Evolutionary conservation across 2,113 vertebrate genomes (phyloP).

Genomic region (Hippocampus mohnikei): DNA sequence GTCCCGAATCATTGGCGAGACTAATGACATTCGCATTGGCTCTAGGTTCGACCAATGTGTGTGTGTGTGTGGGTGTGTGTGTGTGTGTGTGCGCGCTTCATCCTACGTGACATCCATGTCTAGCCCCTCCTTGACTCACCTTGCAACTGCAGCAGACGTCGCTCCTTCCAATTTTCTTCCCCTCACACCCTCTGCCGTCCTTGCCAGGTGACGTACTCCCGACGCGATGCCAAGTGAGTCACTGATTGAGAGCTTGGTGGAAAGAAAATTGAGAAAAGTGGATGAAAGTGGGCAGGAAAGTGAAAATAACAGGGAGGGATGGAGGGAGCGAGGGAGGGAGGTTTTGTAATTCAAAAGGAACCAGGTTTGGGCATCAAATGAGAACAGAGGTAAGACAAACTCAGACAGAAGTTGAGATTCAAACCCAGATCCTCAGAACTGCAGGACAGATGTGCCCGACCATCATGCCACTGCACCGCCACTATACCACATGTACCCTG

Average conservation of each 20-base stretch:
- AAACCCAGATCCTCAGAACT: too few relatives aligned
- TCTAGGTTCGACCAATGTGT: slow-evolving; percentile 37
- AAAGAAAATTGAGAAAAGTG: background rate
- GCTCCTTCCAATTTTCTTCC: slow-evolving; percentile 24
- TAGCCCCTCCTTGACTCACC: slow-evolving; percentile 75
- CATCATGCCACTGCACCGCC: too few relatives aligned
- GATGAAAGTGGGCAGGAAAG: background rate
- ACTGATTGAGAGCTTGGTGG: background rate
- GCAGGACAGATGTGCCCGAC: too few relatives aligned
- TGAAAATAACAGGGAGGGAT: background rate
- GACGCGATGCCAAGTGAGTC: slow-evolving; percentile 9
- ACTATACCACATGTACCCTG: background rate
- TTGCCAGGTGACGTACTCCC: slow-evolving; percentile 51
- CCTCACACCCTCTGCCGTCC: slow-evolving; percentile 22
- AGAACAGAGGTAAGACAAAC: background rate
- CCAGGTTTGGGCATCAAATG: background rate
- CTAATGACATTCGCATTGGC: slow-evolving; percentile 44
- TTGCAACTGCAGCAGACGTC: slow-evolving; percentile 58
- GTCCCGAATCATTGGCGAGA: slow-evolving; percentile 43
- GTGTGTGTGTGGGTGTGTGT: slow-evolving; percentile 5
- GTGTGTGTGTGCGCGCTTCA: slow-evolving; percentile 20
- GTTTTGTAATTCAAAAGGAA: background rate
- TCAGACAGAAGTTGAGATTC: background rate
- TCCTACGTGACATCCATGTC: slow-evolving; percentile 70
- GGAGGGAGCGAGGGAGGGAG: background rate